Percentiles rank a stretch among this genome's conserved stretches.
Evolutionary conservation across 2,797 vertebrate species (phyloP).

Genomic region (Bryconaethiops microstoma): DNA sequence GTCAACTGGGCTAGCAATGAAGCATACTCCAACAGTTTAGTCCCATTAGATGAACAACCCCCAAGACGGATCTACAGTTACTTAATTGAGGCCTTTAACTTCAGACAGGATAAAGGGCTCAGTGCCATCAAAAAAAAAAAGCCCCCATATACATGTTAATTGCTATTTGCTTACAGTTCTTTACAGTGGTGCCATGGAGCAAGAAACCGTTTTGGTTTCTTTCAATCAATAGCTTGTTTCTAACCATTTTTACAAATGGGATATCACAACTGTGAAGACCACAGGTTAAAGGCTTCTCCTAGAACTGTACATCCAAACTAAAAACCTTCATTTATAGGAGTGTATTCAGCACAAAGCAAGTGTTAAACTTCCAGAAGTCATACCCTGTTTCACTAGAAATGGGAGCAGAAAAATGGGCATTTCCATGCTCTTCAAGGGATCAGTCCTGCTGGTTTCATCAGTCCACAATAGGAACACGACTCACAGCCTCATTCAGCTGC

Average conservation of each 20-base stretch:
- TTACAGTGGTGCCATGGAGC: neutral
- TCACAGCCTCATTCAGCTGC: neutral
- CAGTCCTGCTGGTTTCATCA: neutral
- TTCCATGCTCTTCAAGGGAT: neutral
- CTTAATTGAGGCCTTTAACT: neutral
- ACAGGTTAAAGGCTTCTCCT: neutral
- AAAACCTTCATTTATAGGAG: neutral
- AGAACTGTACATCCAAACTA: neutral
- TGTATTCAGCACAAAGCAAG: neutral
- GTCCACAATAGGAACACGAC: constrained; percentile 19
- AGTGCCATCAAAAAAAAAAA: neutral
- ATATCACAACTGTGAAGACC: neutral
- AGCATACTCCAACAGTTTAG: constrained; percentile 16
- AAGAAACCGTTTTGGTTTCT: neutral
- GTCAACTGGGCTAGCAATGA: constrained; percentile 1
- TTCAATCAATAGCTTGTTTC: too few relatives aligned
- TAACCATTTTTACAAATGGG: too few relatives aligned
- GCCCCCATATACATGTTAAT: too few relatives aligned
- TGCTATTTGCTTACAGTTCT: neutral
- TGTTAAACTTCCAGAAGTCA: neutral
- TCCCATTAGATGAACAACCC: constrained; percentile 13
- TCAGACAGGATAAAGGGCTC: neutral
- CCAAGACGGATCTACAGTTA: constrained; percentile 10
- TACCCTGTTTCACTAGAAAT: too few relatives aligned
- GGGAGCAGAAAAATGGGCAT: neutral